A percentile compares a stretch with the other conserved stretches of the same genome.
Evolutionary conservation across 2,888 invertebrate species (phyloP).

Genomic region (Iphiclides podalirius): DNA sequence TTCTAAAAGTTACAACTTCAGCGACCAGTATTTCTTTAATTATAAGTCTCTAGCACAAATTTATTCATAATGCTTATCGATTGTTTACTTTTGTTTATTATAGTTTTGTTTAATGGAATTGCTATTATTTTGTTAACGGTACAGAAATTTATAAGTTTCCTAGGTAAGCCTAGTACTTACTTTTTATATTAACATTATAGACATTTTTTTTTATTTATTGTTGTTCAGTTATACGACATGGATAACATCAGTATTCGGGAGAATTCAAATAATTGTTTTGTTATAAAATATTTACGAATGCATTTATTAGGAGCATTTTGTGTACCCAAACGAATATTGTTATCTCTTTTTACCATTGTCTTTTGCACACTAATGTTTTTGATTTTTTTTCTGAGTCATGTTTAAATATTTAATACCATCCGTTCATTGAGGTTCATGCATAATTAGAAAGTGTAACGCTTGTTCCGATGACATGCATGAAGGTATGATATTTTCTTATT

Average conservation of each 20-base stretch:
- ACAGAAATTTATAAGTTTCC: neutral
- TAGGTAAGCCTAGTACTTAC: constrained; percentile 18
- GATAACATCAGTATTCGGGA: constrained; percentile 4
- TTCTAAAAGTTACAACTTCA: constrained; percentile 18
- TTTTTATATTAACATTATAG: constrained; percentile 11
- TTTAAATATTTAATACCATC: too few species aligned
- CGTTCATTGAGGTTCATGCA: neutral
- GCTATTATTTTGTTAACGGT: neutral
- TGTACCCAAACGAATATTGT: neutral
- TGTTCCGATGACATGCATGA: constrained; percentile 11
- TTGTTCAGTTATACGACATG: constrained; percentile 1
- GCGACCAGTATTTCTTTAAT: constrained; percentile 28
- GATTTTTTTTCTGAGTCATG: too few species aligned
- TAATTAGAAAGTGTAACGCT: constrained; percentile 4
- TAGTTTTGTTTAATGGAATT: neutral
- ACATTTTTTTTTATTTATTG: neutral
- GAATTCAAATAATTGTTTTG: neutral
- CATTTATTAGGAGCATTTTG: constrained; percentile 41
- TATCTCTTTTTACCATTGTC: neutral
- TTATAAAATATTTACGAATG: constrained; percentile 28
- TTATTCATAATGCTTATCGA: constrained; percentile 2
- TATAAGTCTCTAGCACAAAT: constrained; percentile 21
- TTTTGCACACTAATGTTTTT: too few species aligned
- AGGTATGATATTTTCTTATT: neutral
- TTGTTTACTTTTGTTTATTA: neutral